Conservation (phyloP, 53 echinoderm and acorn worm species). For the Patiria pectinifera region DNA sequence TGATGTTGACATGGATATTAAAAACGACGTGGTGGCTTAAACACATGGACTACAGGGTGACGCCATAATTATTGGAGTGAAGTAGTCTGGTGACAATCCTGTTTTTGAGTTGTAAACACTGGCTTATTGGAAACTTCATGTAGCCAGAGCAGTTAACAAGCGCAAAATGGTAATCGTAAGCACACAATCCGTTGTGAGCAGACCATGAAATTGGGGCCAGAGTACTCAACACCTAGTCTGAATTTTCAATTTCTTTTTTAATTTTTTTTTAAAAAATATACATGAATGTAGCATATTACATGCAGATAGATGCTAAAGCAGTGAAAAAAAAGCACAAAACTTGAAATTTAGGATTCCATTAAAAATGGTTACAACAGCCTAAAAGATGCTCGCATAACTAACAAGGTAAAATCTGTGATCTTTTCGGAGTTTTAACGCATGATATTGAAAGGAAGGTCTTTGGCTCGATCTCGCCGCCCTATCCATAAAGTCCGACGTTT, state of each 20-base stretch:
- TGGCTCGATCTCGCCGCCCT: too few species aligned
- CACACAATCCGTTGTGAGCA: background rate
- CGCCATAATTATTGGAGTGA: background rate
- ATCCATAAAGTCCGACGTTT: too few species aligned
- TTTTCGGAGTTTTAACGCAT: too few species aligned
- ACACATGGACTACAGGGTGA: slow-evolving; percentile 16
- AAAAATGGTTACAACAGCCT: background rate
- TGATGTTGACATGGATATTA: slow-evolving; percentile 7
- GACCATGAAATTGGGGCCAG: background rate
- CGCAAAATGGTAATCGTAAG: background rate
- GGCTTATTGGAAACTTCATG: background rate
- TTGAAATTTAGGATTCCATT: background rate
- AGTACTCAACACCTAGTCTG: background rate
- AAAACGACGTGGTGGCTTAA: background rate
- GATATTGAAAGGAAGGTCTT: too few species aligned
- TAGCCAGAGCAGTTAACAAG: background rate
- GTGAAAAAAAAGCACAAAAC: background rate
- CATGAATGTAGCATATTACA: background rate
- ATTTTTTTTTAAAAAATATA: background rate
- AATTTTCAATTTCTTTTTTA: background rate
- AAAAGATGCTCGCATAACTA: background rate
- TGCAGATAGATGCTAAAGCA: background rate
- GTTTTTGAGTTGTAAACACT: too few species aligned
- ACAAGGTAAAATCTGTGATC: background rate
- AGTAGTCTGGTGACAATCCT: background rate